These are phyloP conservation scores for Sarcophaga variegata DNA, from an alignment of 2,888 invertebrate species.

Conservation along the genomic window DNA sequence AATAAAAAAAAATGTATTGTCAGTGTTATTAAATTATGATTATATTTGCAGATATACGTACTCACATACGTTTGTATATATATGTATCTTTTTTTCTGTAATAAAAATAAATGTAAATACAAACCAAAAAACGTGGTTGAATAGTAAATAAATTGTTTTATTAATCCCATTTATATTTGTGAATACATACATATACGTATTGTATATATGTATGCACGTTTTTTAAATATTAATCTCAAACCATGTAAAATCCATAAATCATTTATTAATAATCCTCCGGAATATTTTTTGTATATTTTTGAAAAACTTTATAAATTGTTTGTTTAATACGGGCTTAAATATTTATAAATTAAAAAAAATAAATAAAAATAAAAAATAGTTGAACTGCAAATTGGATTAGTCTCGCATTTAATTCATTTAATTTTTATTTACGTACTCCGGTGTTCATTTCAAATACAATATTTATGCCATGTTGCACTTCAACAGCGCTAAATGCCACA, in stretches of 20 bases:
- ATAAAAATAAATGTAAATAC: too few relatives aligned
- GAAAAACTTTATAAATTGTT: background rate
- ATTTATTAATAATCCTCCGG: background rate
- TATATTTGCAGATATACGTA: too few relatives aligned
- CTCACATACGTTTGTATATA: too few relatives aligned
- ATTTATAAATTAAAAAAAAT: background rate
- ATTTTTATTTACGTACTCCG: background rate
- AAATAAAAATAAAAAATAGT: background rate
- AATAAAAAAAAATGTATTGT: too few relatives aligned
- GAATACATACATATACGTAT: background rate
- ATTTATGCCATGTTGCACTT: background rate
- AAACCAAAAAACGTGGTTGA: too few relatives aligned
- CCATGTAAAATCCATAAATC: background rate
- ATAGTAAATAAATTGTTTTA: too few relatives aligned
- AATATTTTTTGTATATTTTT: background rate
- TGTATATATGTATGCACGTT: background rate
- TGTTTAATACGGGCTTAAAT: background rate
- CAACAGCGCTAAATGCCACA: background rate
- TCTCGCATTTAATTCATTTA: background rate
- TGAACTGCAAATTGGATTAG: slow-evolving; percentile 36
- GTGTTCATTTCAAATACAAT: background rate
- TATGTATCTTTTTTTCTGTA: too few relatives aligned
- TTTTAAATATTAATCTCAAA: background rate
- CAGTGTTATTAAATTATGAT: too few relatives aligned
- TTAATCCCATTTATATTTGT: too few relatives aligned